Base-by-base conservation (phyloP, 2,888 invertebrate species). In the Caenorhabditis japonica region DNA sequence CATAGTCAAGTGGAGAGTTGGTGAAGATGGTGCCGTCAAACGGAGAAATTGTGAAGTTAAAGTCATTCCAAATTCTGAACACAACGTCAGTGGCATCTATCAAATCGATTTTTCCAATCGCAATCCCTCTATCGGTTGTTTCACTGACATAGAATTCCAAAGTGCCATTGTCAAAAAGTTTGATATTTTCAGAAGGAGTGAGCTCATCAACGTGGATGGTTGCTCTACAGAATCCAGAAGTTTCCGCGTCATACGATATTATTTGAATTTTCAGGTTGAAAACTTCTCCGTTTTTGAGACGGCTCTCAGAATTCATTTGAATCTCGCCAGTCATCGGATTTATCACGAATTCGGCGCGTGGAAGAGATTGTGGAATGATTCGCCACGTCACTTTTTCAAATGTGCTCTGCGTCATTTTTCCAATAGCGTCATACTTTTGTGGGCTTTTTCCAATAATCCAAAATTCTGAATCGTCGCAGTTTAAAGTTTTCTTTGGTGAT, bases 241-340 rank as follows among this genome's bases (percentile, higher is more conserved):
- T 13, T 25, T 38, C 41, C 2, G 41, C 61, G 23, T 61, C 61
- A 25, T 56, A 62, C 5, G 56, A 61, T 19, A 61, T 56, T 10
- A 38, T 58, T 44, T 70, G 61, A 21, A 70, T 43, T 23, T 38
- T 39, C 27, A 66, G 17, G 1, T 55, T 7, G 23, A 55, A 27
- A 15, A 60, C 47, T n/a, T 52, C 52, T 13, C 41, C 23, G 23
- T 21, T 43, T 12, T 41, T 53, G 25, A 12, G 47, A 39, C n/a
- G 15, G 13, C 49, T 19, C 0, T 47, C 39, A n/a, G 59, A 52
- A 19, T 59, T 60, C 34, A 74, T 68, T 19, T 41, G 51, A 30
- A 80, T 36, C 23, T 72, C 60, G n/a, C 80, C 80, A 17, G 43
- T 46, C 12, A 77, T 53, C 0, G 76, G 62, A 64, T 80, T 69